Conservation (phyloP, 2,113 vertebrate species). For the Camelus dromedarius region DNA sequence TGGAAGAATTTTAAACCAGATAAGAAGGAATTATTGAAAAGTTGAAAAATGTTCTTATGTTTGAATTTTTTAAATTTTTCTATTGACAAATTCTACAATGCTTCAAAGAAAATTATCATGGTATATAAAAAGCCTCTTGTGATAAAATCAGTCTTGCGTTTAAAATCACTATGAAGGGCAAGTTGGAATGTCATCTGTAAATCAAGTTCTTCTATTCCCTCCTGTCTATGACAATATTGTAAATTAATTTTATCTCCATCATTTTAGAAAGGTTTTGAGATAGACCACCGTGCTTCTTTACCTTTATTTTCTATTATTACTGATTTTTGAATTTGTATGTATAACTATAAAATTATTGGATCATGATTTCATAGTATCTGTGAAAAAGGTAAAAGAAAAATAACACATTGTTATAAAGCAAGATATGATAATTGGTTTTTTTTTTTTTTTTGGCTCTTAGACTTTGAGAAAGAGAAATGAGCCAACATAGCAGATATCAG, state of each 20-base stretch:
- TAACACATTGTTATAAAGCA: not conserved
- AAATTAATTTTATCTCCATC: not conserved
- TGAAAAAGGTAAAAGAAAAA: not conserved
- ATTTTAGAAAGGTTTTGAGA: not conserved
- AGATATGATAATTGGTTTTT: not conserved
- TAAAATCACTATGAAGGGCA: not conserved
- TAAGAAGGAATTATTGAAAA: not conserved
- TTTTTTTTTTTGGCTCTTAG: not conserved
- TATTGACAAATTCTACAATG: constrained; percentile 2
- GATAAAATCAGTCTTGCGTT: not conserved
- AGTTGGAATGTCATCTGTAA: not conserved
- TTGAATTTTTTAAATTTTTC: not conserved
- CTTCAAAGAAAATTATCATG: not conserved
- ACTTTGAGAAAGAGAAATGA: not conserved
- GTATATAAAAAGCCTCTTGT: not conserved
- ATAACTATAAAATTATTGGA: not conserved
- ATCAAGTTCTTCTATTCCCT: not conserved
- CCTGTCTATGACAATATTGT: not conserved
- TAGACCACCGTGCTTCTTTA: not conserved
- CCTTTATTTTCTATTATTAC: not conserved
- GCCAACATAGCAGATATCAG: not conserved
- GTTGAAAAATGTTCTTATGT: not conserved
- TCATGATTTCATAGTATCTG: not conserved
- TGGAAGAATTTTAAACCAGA: not conserved
- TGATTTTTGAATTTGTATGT: not conserved